Evolutionary conservation across 2,888 invertebrate species (phyloP).

Genomic region (Torymus auratus): DNA sequence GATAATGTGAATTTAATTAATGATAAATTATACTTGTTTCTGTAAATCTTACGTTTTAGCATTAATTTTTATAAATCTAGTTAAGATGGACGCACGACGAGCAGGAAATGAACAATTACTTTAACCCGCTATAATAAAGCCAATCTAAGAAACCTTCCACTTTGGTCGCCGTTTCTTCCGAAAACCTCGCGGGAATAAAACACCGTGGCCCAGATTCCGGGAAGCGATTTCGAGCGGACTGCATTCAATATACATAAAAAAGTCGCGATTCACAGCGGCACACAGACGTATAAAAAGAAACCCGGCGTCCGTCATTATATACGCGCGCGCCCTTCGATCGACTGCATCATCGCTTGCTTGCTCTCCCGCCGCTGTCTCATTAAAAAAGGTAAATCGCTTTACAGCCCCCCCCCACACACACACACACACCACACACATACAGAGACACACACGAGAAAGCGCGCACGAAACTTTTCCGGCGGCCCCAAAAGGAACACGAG

Average conservation of each 20-base stretch:
- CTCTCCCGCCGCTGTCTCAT: constrained; percentile 21
- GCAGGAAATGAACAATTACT: not conserved
- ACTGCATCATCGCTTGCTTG: constrained; percentile 7
- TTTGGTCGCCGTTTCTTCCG: constrained; percentile 13
- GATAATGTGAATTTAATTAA: too few species aligned
- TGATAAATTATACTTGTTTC: too few species aligned
- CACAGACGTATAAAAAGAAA: constrained; percentile 14
- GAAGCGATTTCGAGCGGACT: constrained; percentile 16
- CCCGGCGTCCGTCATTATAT: constrained; percentile 21
- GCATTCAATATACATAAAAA: constrained; percentile 16
- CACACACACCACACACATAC: not conserved
- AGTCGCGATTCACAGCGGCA: not conserved
- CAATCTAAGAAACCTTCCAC: not conserved
- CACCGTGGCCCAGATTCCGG: constrained; percentile 33
- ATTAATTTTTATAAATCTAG: too few species aligned
- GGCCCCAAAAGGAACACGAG: constrained; percentile 22
- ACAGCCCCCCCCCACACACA: constrained; percentile 15
- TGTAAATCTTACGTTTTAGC: too few species aligned
- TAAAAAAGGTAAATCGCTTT: constrained; percentile 54
- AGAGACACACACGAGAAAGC: not conserved
- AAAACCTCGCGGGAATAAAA: constrained; percentile 14
- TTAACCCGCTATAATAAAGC: constrained; percentile 32
- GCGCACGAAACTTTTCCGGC: constrained; percentile 54
- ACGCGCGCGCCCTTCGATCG: constrained; percentile 40
- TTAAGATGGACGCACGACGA: too few species aligned